Evolutionary conservation across 1,140 invertebrate genomes (phyloP).

Genomic region (Heliconius hewitsoni): DNA sequence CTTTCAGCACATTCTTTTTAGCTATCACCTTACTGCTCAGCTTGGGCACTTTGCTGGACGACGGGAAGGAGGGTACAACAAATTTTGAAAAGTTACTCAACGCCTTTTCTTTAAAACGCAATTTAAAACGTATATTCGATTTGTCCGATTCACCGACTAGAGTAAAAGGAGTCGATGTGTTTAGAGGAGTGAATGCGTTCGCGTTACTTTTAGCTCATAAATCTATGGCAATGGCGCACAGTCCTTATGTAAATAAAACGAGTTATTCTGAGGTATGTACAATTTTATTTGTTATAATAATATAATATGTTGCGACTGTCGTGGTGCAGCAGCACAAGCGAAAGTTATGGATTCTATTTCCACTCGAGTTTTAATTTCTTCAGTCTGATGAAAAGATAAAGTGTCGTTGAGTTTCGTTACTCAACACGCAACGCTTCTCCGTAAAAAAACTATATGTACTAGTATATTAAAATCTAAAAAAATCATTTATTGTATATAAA

Average conservation of each 20-base stretch:
- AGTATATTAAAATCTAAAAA: too few species aligned
- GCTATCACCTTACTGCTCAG: slow-evolving; percentile 62
- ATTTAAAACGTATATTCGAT: slow-evolving; percentile 59
- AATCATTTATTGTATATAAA: too few species aligned
- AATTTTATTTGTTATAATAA: neutral
- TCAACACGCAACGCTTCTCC: too few species aligned
- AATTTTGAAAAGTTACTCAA: slow-evolving; percentile 80
- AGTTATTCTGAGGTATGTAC: slow-evolving; percentile 84
- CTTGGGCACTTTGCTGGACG: slow-evolving; percentile 70
- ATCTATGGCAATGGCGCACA: slow-evolving; percentile 87
- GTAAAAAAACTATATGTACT: too few species aligned
- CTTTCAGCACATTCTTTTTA: slow-evolving; percentile 73
- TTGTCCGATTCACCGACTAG: slow-evolving; percentile 79
- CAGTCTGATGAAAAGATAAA: too few species aligned
- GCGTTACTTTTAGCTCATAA: slow-evolving; percentile 86
- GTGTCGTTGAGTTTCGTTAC: too few species aligned
- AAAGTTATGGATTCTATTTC: too few species aligned
- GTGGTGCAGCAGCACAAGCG: neutral
- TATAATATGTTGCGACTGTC: neutral
- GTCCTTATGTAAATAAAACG: slow-evolving; percentile 86
- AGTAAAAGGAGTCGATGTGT: slow-evolving; percentile 85
- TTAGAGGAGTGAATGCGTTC: slow-evolving; percentile 85
- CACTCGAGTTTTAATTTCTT: too few species aligned
- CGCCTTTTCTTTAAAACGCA: slow-evolving; percentile 73
- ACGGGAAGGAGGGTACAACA: slow-evolving; percentile 63